phyloP scores from a whole-genome alignment of 2,888 invertebrate genomes.

The Caenorhabditis drosophilae region DNA sequence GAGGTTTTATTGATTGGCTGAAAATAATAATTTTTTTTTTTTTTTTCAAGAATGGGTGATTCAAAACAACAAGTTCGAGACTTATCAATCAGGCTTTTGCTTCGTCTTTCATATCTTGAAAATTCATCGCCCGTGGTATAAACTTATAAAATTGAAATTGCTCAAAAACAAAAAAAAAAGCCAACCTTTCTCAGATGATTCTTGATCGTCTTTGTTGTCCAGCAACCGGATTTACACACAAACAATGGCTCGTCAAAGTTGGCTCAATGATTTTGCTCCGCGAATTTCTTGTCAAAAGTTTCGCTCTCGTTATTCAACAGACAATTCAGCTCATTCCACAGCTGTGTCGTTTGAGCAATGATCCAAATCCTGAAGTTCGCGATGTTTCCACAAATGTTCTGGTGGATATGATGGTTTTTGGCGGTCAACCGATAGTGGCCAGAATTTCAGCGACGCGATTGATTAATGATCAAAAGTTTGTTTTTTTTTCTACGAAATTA shows the following conservation, averaged over 20 bases:
- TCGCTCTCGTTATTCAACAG: slow-evolving; percentile 32
- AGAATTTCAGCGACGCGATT: slow-evolving; percentile 10
- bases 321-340: slow-evolving; percentile 13
- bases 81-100: slow-evolving; percentile 18
- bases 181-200: slow-evolving; percentile 11
- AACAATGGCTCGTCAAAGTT: slow-evolving; percentile 35
- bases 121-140: slow-evolving; percentile 30
- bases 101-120: slow-evolving; percentile 27
- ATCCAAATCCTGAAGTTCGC: slow-evolving; percentile 32
- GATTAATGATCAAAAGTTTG: slow-evolving; percentile 35
- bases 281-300: slow-evolving; percentile 26
- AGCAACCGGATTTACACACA: slow-evolving; percentile 29
- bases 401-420: slow-evolving; percentile 53
- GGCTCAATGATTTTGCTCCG: slow-evolving; percentile 22
- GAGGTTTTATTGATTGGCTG: slow-evolving; percentile 3
- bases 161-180: background rate
- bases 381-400: slow-evolving; percentile 42
- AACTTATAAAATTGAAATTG: background rate
- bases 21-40: background rate
- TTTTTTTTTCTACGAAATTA: slow-evolving; percentile 2
- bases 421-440: slow-evolving; percentile 20
- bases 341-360: slow-evolving; percentile 26
- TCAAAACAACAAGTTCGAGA: slow-evolving; percentile 26
- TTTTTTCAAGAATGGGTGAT: slow-evolving; percentile 28
- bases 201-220: slow-evolving; percentile 12